These are phyloP conservation scores for Synergus umbraculus DNA, from an alignment of 2,888 invertebrate species.

Conservation along the genomic window DNA sequence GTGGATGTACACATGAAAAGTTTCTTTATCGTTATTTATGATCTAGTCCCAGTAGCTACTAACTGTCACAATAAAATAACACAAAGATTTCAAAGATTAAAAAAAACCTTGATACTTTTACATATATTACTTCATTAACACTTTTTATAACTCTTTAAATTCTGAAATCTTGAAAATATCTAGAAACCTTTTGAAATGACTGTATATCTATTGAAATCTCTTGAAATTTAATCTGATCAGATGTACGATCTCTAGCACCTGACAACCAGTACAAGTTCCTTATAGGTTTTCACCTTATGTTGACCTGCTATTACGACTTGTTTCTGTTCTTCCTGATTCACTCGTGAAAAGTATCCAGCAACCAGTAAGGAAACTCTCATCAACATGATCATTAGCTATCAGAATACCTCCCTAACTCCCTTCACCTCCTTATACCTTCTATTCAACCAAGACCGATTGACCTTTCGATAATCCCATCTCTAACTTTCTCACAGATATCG, in stretches of 20 bases:
- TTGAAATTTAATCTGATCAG: background rate
- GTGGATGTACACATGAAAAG: no score
- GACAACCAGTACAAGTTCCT: background rate
- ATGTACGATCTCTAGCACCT: background rate
- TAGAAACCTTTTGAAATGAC: no score
- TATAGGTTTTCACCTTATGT: background rate
- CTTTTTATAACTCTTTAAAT: no score
- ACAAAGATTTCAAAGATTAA: no score
- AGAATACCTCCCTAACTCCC: background rate
- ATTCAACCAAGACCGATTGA: background rate
- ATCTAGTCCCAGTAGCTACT: background rate
- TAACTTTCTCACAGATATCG: slow-evolving; percentile 8
- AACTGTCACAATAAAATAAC: background rate
- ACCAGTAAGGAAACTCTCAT: background rate
- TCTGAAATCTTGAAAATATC: no score
- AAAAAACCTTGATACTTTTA: no score
- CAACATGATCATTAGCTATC: slow-evolving; percentile 4
- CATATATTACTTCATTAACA: no score
- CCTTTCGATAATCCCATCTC: slow-evolving; percentile 21
- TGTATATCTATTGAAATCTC: no score
- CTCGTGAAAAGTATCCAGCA: background rate
- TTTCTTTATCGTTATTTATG: background rate
- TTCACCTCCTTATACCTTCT: background rate
- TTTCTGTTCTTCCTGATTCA: background rate
- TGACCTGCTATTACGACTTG: background rate